phyloP scores from a whole-genome alignment of 2,888 invertebrate species.

The Tenthredo distinguenda region DNA sequence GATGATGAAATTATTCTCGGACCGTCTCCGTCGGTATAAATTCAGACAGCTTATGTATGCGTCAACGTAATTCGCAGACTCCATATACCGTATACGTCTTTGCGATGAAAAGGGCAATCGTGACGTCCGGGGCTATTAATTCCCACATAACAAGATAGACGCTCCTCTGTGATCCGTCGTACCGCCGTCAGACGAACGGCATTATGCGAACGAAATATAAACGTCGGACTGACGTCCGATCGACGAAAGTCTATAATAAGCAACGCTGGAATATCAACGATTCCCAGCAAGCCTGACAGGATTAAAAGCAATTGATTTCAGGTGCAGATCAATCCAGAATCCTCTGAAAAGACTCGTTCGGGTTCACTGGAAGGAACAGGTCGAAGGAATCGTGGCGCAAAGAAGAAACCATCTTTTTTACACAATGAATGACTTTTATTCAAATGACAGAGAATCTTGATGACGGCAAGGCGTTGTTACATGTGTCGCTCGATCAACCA shows the following conservation, averaged over 20 bases:
- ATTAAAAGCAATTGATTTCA: background rate
- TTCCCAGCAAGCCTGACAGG: background rate
- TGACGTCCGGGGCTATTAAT: background rate
- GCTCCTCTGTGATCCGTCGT: background rate
- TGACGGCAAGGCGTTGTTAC: background rate
- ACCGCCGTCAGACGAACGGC: background rate
- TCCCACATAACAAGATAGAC: background rate
- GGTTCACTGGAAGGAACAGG: background rate
- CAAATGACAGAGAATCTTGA: background rate
- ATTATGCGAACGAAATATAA: background rate
- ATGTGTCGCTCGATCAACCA: background rate
- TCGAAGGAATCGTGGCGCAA: background rate
- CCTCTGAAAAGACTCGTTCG: background rate
- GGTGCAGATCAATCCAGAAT: background rate
- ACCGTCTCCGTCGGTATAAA: background rate
- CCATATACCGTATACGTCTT: background rate
- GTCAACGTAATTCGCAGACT: background rate
- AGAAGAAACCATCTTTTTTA: background rate
- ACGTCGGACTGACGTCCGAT: background rate
- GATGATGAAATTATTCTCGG: background rate
- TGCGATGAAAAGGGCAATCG: background rate
- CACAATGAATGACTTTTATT: constrained; percentile 1
- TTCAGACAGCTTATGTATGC: background rate
- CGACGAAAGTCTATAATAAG: background rate
- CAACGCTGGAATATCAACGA: background rate